phyloP scores from a whole-genome alignment of 2,113 vertebrate genomes.

The Scalopus aquaticus region DNA sequence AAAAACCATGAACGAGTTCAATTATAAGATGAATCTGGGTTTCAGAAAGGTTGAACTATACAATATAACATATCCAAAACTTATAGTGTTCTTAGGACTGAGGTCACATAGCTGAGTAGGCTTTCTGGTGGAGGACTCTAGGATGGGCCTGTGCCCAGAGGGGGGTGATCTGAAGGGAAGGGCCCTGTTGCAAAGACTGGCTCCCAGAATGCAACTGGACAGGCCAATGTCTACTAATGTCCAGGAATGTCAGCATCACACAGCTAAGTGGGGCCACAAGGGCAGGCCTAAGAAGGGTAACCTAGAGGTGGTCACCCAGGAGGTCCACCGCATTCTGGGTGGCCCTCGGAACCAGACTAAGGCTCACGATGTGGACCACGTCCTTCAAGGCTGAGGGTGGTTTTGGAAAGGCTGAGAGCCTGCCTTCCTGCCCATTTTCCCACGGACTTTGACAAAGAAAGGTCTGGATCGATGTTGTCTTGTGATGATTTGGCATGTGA shows the following conservation, averaged over 20 bases:
- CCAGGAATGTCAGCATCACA: rapidly evolving
- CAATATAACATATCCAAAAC: background rate
- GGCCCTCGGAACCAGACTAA: background rate
- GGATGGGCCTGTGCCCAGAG: background rate
- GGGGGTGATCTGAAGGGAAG: background rate
- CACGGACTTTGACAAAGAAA: background rate
- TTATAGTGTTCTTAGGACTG: background rate
- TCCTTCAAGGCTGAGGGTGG: background rate
- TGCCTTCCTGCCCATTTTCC: background rate
- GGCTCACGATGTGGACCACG: background rate
- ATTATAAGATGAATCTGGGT: background rate
- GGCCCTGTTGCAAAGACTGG: background rate
- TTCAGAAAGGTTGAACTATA: background rate
- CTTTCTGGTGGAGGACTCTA: background rate
- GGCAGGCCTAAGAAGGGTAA: background rate
- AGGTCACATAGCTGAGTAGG: background rate
- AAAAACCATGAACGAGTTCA: background rate
- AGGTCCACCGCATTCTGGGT: background rate
- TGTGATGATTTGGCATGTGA: background rate
- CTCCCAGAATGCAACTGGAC: background rate
- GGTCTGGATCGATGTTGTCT: background rate
- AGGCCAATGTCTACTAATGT: background rate
- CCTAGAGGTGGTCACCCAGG: background rate
- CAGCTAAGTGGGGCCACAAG: background rate
- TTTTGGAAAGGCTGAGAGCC: background rate